Evolutionary conservation across 2,113 vertebrate species (phyloP), one percentile per base, ranked within the genome.

Genomic region (Albula glossodonta): DNA sequence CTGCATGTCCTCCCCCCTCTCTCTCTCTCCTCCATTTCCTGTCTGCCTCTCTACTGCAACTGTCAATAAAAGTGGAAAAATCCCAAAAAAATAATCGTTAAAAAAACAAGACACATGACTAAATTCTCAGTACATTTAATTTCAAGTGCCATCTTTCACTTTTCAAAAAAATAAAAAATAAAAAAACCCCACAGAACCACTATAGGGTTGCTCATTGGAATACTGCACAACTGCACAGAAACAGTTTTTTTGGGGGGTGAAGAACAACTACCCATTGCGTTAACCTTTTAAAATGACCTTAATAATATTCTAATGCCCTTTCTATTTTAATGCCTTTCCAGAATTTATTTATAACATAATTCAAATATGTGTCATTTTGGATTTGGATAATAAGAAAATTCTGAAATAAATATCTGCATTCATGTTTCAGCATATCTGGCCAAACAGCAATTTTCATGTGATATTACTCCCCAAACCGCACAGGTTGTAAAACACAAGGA

Each of bases 401-500:
- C n/a, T 10, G 3, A n/a, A 74, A 74, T 74, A 74, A 74, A 41
- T 41, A 41, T 41, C 7, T 56, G 7, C 53, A 12, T 56, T 74
- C 5, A 19, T 51, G 48, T 41, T 80, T 80, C 51, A 51, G 79
- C 41, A 80, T 11, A 49, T 15, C 48, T 80, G 31, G 9, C 25
- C 15, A 9, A 48, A 17, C 48, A 80, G 13, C 49, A 51, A 51
- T 19, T 63, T 63, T 22, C 17, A 19, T 2, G 10, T 80, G 48
- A 49, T 22, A 9, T 50, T 51, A 51, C 31, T 51, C 50, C 79
- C 41, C 9, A 80, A 17, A 50, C 41, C 13, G 17, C 6, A 80
- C n/a, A 80, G 9, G 2, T 80, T 50, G 41, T 49, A 80, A 80
- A 50, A 80, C 78, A 81, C 49, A 81, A n/a, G 17, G 80, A 81